phyloP scores from a whole-genome alignment of 2,888 invertebrate genomes.

The Eubasilissa splendida region DNA sequence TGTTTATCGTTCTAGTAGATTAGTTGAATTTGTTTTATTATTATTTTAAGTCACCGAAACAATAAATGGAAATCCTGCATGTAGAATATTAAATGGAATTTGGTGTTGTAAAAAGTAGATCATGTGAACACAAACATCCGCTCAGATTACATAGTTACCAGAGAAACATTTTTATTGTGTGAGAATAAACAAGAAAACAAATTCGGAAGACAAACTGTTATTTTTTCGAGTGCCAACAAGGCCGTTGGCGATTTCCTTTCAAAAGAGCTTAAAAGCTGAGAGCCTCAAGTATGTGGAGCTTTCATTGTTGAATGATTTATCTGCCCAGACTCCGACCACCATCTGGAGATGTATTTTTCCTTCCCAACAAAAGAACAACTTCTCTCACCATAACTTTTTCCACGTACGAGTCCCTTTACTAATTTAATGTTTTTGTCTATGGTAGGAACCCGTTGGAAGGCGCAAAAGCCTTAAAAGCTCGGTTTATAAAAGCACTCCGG shows the following conservation, averaged over 20 bases:
- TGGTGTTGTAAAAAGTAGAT: too few relatives aligned
- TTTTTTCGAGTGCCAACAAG: slow-evolving; percentile 37
- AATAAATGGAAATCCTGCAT: too few relatives aligned
- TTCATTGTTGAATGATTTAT: slow-evolving; percentile 46
- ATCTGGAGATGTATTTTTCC: slow-evolving; percentile 16
- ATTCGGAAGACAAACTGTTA: slow-evolving; percentile 29
- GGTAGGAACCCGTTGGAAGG: slow-evolving; percentile 15
- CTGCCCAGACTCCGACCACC: slow-evolving; percentile 25
- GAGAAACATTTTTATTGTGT: slow-evolving; percentile 16
- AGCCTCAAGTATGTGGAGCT: slow-evolving; percentile 34
- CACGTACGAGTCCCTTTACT: slow-evolving; percentile 21
- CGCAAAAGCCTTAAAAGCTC: slow-evolving; percentile 35
- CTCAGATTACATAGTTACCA: slow-evolving; percentile 11
- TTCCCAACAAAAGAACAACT: slow-evolving; percentile 25
- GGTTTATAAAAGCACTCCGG: slow-evolving; percentile 30
- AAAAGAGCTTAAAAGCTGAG: slow-evolving; percentile 34
- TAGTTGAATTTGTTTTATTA: too few relatives aligned
- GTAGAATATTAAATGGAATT: too few relatives aligned
- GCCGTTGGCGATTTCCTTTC: slow-evolving; percentile 31
- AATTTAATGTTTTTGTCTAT: slow-evolving; percentile 37
- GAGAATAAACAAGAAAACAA: slow-evolving; percentile 34
- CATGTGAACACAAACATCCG: not conserved
- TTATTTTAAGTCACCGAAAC: too few relatives aligned
- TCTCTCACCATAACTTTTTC: slow-evolving; percentile 18
- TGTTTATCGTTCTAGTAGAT: too few relatives aligned